Conservation (phyloP, 2,113 vertebrate genomes). For the Hippocampus guttulatus region DNA sequence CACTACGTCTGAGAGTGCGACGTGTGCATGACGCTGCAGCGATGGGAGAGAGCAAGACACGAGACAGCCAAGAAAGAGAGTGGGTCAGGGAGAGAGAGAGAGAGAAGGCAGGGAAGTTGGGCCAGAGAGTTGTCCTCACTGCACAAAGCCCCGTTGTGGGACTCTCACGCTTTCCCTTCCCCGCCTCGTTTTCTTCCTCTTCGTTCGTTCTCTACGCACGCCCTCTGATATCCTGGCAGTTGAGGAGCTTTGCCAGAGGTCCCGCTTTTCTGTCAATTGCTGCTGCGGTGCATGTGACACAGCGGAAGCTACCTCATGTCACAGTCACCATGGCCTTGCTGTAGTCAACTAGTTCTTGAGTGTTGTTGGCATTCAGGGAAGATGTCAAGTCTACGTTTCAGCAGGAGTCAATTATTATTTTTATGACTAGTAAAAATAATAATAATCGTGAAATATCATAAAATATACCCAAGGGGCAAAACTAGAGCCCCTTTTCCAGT, state of each 20-base stretch:
- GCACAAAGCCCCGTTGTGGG: slow-evolving; percentile 72
- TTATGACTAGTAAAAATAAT: too few species aligned
- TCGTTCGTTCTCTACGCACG: slow-evolving; percentile 23
- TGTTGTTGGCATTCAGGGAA: not conserved
- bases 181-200: slow-evolving; percentile 42
- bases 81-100: slow-evolving; percentile 20
- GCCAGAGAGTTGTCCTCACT: slow-evolving; percentile 38
- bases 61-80: slow-evolving; percentile 34
- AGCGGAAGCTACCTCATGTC: slow-evolving; percentile 46
- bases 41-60: slow-evolving; percentile 22
- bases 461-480: too few species aligned
- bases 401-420: not conserved
- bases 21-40: slow-evolving; percentile 56
- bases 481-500: too few species aligned
- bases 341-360: not conserved
- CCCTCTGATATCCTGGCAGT: slow-evolving; percentile 14
- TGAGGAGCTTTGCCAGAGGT: not conserved
- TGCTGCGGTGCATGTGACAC: slow-evolving; percentile 22
- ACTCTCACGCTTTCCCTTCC: slow-evolving; percentile 37
- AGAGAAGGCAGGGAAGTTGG: slow-evolving; percentile 34
- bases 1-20: slow-evolving; percentile 15
- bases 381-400: not conserved
- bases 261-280: not conserved
- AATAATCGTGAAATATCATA: too few species aligned
- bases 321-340: slow-evolving; percentile 2